Conservation (phyloP, 37 sponge, comb jelly and placozoan species). For the Aplysina aerophoba region DNA sequence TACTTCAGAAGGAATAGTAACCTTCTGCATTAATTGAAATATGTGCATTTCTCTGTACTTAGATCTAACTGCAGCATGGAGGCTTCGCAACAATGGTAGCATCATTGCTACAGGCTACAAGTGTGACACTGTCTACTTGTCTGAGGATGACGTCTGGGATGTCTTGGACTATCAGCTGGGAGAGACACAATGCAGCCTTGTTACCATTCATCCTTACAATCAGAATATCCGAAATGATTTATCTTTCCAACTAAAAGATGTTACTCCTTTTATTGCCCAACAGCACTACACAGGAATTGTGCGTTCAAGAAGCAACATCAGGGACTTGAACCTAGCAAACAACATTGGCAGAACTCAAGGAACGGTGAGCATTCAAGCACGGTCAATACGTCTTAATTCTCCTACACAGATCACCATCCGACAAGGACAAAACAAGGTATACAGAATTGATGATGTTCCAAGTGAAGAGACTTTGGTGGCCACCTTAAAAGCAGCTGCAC, state of each 20-base stretch:
- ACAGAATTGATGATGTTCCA: conserved; percentile 42
- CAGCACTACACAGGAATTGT: conserved; percentile 35
- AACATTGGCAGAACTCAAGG: conserved; percentile 7
- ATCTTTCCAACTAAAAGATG: background rate
- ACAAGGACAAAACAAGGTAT: conserved; percentile 23
- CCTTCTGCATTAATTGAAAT: background rate
- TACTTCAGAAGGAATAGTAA: background rate
- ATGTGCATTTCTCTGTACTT: background rate
- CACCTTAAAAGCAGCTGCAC: background rate
- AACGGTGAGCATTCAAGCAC: background rate
- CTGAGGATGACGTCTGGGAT: conserved; percentile 41
- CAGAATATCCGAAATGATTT: background rate
- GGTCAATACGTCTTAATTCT: background rate
- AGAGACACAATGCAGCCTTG: background rate
- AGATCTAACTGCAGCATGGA: conserved; percentile 36
- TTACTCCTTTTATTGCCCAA: conserved; percentile 26
- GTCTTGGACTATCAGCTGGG: conserved; percentile 15
- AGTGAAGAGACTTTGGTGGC: conserved; percentile 31
- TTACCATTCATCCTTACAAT: conserved; percentile 24
- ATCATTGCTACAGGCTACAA: conserved; percentile 28
- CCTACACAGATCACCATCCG: background rate
- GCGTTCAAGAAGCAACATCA: conserved; percentile 33
- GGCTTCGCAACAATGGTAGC: conserved; percentile 21
- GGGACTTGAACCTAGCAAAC: conserved; percentile 35
- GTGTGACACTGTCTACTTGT: conserved; percentile 51